Evolutionary conservation across 2,888 invertebrate genomes (phyloP).

Genomic region (Drosophila dives): DNA sequence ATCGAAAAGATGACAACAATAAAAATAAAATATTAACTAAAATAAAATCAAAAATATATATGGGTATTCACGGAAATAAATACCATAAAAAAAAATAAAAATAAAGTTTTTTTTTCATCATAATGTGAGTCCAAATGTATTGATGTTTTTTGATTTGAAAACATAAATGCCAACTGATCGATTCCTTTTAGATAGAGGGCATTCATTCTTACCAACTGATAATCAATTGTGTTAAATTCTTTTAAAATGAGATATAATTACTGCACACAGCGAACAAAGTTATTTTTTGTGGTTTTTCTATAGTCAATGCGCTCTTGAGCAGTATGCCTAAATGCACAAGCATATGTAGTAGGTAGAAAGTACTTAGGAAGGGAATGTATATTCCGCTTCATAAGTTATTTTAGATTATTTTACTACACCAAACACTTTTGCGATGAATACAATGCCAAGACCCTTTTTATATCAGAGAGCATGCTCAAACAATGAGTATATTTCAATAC

Average conservation of each 20-base stretch:
- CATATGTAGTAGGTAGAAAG: slow-evolving; percentile 39
- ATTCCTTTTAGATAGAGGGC: neutral
- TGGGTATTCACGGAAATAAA: too few species aligned
- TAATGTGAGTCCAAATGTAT: neutral
- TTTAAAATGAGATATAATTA: slow-evolving; percentile 24
- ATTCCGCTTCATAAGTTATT: slow-evolving; percentile 58
- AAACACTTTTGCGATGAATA: slow-evolving; percentile 52
- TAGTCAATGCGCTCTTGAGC: slow-evolving; percentile 19
- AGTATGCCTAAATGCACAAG: slow-evolving; percentile 27
- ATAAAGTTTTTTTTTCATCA: neutral
- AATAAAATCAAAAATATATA: neutral
- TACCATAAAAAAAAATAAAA: too few species aligned
- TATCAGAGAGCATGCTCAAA: slow-evolving; percentile 74
- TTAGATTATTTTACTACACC: slow-evolving; percentile 56
- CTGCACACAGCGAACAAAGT: slow-evolving; percentile 9
- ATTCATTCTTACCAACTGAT: neutral
- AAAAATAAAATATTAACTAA: neutral
- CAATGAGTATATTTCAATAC: slow-evolving; percentile 71
- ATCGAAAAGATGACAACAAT: neutral
- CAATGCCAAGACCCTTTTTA: slow-evolving; percentile 62
- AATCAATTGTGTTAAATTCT: slow-evolving; percentile 19
- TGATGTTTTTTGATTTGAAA: neutral
- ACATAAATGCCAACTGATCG: slow-evolving; percentile 1
- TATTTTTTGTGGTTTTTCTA: slow-evolving; percentile 39
- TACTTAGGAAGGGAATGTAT: slow-evolving; percentile 44